phyloP scores from a whole-genome alignment of 2,888 invertebrate species.

The Nysson spinosus region DNA sequence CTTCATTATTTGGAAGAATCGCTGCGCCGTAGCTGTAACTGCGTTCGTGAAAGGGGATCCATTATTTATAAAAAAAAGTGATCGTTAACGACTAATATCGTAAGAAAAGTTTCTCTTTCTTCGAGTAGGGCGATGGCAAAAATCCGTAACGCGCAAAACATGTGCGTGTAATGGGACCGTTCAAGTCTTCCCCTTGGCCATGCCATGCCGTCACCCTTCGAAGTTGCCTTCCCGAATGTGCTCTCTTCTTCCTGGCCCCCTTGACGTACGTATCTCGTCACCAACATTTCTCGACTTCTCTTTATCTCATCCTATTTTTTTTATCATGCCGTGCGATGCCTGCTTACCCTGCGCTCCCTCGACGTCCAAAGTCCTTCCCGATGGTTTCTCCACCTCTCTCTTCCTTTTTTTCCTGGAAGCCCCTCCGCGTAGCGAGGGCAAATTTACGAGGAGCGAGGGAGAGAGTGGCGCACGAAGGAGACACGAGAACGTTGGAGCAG shows the following conservation, averaged over 20 bases:
- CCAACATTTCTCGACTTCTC: slow-evolving; percentile 16
- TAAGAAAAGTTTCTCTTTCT: too few relatives aligned
- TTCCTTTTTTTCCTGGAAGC: slow-evolving; percentile 46
- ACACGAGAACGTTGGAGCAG: not conserved
- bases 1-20: too few relatives aligned
- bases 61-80: too few relatives aligned
- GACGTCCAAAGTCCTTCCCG: slow-evolving; percentile 38
- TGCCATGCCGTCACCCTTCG: too few relatives aligned
- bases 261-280: slow-evolving; percentile 32
- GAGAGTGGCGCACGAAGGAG: slow-evolving; percentile 5
- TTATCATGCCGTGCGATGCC: slow-evolving; percentile 45
- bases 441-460: slow-evolving; percentile 53
- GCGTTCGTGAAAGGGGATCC: too few relatives aligned
- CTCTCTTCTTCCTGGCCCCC: not conserved
- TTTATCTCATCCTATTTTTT: slow-evolving; percentile 51
- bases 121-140: too few relatives aligned
- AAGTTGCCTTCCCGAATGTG: not conserved
- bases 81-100: not conserved
- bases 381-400: slow-evolving; percentile 35
- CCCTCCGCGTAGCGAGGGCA: slow-evolving; percentile 61
- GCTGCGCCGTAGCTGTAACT: too few relatives aligned
- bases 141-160: not conserved
- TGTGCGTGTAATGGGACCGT: not conserved
- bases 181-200: too few relatives aligned
- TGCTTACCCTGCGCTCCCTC: slow-evolving; percentile 28